Evolutionary conservation across 2,888 invertebrate genomes (phyloP).

Genomic region (Nephrotoma flavescens): DNA sequence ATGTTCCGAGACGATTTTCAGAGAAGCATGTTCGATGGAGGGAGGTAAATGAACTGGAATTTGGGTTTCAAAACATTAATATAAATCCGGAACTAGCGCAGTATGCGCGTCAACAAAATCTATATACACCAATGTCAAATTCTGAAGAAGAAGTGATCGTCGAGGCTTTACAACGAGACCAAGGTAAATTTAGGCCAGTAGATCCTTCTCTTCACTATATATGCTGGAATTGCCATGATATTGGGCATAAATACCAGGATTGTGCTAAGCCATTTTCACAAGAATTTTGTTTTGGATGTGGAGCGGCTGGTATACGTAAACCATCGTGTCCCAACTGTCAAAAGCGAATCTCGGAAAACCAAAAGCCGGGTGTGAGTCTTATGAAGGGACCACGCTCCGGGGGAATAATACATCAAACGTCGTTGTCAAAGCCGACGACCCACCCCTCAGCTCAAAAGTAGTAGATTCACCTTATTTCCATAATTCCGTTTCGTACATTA

Average conservation of each 20-base stretch:
- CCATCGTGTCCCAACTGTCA: neutral
- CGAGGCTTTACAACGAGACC: neutral
- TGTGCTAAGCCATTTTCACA: neutral
- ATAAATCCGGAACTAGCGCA: neutral
- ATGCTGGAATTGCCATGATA: neutral
- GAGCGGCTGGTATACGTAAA: neutral
- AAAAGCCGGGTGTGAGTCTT: no score
- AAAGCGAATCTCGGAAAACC: neutral
- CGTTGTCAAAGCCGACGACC: no score
- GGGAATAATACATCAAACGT: no score
- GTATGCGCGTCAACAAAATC: neutral
- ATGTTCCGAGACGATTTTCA: neutral
- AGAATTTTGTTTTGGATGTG: neutral
- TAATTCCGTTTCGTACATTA: no score
- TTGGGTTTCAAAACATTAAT: neutral
- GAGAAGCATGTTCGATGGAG: neutral
- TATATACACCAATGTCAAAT: neutral
- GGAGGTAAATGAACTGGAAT: neutral
- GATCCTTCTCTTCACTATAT: neutral
- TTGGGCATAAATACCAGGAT: neutral
- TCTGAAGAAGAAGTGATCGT: neutral
- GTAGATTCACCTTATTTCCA: no score
- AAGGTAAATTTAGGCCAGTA: neutral
- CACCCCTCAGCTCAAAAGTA: no score
- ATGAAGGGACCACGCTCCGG: no score